A percentile compares a stretch with the other conserved stretches of the same genome.
These are phyloP conservation scores for Lepidochitona cinerea DNA, from an alignment of 2,888 invertebrate species.

Conservation along the genomic window DNA sequence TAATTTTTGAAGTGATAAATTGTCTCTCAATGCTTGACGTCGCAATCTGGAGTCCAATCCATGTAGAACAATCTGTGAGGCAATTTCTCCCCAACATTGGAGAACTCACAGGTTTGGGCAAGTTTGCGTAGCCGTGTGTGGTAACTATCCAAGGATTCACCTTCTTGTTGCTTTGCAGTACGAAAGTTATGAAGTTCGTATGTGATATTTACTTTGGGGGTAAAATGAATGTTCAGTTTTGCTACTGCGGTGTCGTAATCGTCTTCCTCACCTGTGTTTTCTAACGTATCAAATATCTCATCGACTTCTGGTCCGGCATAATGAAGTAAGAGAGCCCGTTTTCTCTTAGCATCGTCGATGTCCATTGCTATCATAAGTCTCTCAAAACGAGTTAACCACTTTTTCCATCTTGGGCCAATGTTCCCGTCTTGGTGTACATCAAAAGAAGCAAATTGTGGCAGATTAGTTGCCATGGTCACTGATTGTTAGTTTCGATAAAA, in stretches of 20 bases:
- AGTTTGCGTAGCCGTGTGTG: constrained; percentile 10
- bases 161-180: background rate
- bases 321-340: constrained; percentile 10
- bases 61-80: constrained; percentile 1
- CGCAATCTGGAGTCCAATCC: background rate
- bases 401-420: background rate
- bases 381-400: constrained; percentile 11
- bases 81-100: too few species aligned
- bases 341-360: background rate
- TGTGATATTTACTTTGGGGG: constrained; percentile 3
- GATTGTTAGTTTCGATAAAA: too few species aligned
- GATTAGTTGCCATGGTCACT: background rate
- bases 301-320: constrained; percentile 12
- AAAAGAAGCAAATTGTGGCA: background rate
- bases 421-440: background rate
- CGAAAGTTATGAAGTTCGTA: constrained; percentile 8
- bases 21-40: constrained; percentile 2
- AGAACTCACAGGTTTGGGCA: too few species aligned
- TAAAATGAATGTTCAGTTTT: constrained; percentile 8
- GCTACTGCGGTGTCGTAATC: background rate
- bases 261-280: constrained; percentile 5
- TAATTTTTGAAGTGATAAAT: background rate
- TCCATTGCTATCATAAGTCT: constrained; percentile 1
- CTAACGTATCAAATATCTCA: constrained; percentile 12
- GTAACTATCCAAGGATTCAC: constrained; percentile 11